A percentile compares a stretch with the other conserved stretches of the same genome.
Evolutionary conservation across 2,797 vertebrate species (phyloP).

Genomic region (Antrozous pallidus): DNA sequence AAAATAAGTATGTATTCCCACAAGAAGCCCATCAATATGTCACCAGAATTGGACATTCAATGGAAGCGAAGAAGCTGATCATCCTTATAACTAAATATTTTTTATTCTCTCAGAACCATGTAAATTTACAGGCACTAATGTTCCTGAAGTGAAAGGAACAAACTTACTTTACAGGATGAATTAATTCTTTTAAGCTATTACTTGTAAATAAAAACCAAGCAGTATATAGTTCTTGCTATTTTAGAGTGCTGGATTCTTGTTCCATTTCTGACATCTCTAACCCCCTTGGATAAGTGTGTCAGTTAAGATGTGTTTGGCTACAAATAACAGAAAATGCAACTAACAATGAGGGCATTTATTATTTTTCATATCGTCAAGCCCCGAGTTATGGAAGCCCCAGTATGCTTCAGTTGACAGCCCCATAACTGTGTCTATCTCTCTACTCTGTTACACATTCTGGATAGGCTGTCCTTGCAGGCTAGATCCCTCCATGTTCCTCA

Average conservation of each 20-base stretch:
- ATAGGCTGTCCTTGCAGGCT: background rate
- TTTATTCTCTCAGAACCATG: conserved; percentile 33
- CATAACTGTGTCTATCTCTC: background rate
- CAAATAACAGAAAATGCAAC: conserved; percentile 24
- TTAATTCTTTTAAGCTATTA: background rate
- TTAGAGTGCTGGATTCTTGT: conserved; percentile 24
- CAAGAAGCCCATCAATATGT: conserved; percentile 10
- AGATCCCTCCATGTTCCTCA: background rate
- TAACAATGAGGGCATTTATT: background rate
- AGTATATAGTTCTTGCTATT: background rate
- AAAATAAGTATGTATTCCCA: conserved; percentile 36
- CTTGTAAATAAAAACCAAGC: conserved; percentile 17
- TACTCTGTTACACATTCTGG: background rate
- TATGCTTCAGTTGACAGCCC: background rate
- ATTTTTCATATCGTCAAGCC: background rate
- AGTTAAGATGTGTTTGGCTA: background rate
- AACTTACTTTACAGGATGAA: background rate
- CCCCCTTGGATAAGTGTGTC: background rate
- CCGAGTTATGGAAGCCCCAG: background rate
- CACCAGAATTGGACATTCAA: background rate
- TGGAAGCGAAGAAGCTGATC: background rate
- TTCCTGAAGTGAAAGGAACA: background rate
- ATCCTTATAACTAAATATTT: conserved; percentile 15
- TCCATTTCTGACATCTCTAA: background rate
- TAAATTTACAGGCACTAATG: background rate